Conservation (phyloP, 1,140 invertebrate species). For the Hyles vespertilio region DNA sequence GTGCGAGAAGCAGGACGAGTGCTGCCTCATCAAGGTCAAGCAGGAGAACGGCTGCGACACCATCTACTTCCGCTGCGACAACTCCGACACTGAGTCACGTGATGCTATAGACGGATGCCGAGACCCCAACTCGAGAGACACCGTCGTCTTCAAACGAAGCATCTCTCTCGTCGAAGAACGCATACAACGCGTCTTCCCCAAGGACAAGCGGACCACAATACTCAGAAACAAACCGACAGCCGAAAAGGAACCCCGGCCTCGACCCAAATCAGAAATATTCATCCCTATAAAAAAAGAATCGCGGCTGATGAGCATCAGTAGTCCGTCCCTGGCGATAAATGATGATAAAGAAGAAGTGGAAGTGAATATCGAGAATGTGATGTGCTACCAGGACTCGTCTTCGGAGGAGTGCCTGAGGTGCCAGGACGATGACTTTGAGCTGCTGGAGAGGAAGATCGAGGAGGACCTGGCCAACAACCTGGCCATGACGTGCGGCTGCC, state of each 20-base stretch:
- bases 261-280: conserved; percentile 56
- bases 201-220: conserved; percentile 34
- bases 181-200: conserved; percentile 50
- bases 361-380: conserved; percentile 59
- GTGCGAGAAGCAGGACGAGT: conserved; percentile 66
- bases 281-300: conserved; percentile 36
- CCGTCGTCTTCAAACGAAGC: conserved; percentile 59
- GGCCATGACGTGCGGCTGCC: conserved; percentile 38
- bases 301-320: conserved; percentile 51
- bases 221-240: conserved; percentile 10
- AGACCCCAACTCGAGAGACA: conserved; percentile 33
- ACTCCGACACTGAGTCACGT: conserved; percentile 50
- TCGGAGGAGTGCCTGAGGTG: conserved; percentile 61
- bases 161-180: conserved; percentile 59
- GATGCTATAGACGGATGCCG: conserved; percentile 45
- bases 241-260: conserved; percentile 20
- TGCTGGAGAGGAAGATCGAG: conserved; percentile 55
- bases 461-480: conserved; percentile 44
- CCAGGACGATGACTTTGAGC: conserved; percentile 60
- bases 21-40: conserved; percentile 68
- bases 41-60: conserved; percentile 61
- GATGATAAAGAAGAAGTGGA: conserved; percentile 49
- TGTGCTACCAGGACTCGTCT: conserved; percentile 65
- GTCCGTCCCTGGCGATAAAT: conserved; percentile 38
- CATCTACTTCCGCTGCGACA: conserved; percentile 60